Evolutionary conservation across 2,888 invertebrate species (phyloP).

Genomic region (Aleiodes alternator): DNA sequence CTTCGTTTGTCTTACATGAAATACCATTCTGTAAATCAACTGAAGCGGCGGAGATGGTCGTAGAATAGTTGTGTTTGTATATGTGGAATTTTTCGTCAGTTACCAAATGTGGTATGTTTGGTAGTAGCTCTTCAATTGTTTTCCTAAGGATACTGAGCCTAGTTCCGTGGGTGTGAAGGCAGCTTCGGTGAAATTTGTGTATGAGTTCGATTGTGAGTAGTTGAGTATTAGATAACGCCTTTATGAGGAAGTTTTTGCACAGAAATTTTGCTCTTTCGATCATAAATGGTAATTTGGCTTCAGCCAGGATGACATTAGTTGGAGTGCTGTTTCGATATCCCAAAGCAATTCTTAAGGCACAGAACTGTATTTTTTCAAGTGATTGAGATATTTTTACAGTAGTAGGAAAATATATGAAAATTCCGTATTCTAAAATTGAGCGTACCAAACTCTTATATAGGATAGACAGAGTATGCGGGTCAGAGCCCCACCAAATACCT

Average conservation of each 20-base stretch:
- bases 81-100: not conserved
- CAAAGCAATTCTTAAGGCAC: not conserved
- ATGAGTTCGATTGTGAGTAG: not conserved
- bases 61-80: not conserved
- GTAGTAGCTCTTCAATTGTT: not conserved
- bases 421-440: not conserved
- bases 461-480: not conserved
- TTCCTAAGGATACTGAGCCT: not conserved
- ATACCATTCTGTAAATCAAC: not conserved
- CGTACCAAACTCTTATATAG: slow-evolving; percentile 24
- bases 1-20: too few species aligned
- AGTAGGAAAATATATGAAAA: not conserved
- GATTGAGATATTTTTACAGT: not conserved
- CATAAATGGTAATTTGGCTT: not conserved
- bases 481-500: not conserved
- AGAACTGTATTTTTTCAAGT: not conserved
- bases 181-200: too few species aligned
- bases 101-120: not conserved
- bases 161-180: not conserved
- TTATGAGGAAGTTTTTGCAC: not conserved
- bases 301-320: slow-evolving; percentile 3
- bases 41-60: not conserved
- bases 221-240: not conserved
- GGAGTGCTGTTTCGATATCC: slow-evolving; percentile 17
- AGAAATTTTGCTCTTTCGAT: slow-evolving; percentile 1